These are phyloP conservation scores for Drosophila trapezifrons DNA, from an alignment of 1,140 invertebrate species.

Conservation along the genomic window DNA sequence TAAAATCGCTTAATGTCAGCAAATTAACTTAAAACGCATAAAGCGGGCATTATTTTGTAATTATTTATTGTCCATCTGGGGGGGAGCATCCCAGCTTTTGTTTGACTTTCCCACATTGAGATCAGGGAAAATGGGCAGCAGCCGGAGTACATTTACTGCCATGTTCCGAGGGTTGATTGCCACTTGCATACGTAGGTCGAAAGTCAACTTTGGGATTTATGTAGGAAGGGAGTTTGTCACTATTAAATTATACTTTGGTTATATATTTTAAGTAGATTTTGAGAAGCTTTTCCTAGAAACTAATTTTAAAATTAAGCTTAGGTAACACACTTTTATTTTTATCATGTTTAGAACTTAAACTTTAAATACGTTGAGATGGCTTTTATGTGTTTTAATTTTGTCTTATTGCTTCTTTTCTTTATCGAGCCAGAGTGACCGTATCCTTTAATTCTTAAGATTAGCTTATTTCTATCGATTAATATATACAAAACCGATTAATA, in stretches of 20 bases:
- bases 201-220: background rate
- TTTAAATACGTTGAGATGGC: no score
- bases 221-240: background rate
- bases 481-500: no score
- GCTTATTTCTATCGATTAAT: no score
- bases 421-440: no score
- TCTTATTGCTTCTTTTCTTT: no score
- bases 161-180: slow-evolving; percentile 25
- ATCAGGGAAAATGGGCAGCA: slow-evolving; percentile 10
- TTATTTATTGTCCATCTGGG: slow-evolving; percentile 64
- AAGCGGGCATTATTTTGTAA: slow-evolving; percentile 82
- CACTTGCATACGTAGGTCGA: background rate
- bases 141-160: slow-evolving; percentile 8
- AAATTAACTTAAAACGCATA: slow-evolving; percentile 83
- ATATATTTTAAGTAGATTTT: background rate
- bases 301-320: no score
- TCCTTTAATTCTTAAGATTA: no score
- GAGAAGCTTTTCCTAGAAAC: background rate
- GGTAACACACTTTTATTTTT: no score
- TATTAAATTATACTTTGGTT: background rate
- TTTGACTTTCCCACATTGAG: slow-evolving; percentile 69
- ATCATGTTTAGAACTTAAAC: no score
- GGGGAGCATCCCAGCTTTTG: slow-evolving; percentile 35
- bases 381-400: no score
- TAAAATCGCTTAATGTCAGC: slow-evolving; percentile 80